A percentile compares a stretch with the other conserved stretches of the same genome.
phyloP scores from a whole-genome alignment of 2,888 invertebrate species.

The Cacoxenus indagator region DNA sequence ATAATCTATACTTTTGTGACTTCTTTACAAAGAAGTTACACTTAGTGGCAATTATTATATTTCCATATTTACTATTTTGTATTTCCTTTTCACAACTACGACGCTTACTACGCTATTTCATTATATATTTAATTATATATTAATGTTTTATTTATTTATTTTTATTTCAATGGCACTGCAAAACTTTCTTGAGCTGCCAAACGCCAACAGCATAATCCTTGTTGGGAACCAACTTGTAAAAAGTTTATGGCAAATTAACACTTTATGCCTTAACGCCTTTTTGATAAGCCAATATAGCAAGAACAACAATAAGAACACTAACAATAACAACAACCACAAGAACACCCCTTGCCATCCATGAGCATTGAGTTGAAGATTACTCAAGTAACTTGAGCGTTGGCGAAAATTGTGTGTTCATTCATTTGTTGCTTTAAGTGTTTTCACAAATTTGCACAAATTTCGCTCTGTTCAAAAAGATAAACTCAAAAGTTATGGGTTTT shows the following conservation, averaged over 20 bases:
- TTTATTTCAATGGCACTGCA: background rate
- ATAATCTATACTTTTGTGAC: too few species aligned
- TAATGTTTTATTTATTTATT: background rate
- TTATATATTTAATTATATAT: constrained; percentile 32
- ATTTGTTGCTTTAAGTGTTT: constrained; percentile 1
- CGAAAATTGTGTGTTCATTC: background rate
- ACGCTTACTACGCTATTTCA: constrained; percentile 34
- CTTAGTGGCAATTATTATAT: too few species aligned
- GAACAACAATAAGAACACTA: constrained; percentile 23
- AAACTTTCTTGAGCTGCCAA: background rate
- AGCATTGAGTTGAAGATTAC: constrained; percentile 10
- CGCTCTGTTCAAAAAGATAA: constrained; percentile 1
- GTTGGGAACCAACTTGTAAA: constrained; percentile 30
- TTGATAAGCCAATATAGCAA: constrained; percentile 20
- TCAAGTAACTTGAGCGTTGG: background rate
- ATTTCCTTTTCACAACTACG: background rate
- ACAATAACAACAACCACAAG: constrained; percentile 19
- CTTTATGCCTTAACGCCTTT: constrained; percentile 35
- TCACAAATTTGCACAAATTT: background rate
- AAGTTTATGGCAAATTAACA: constrained; percentile 41
- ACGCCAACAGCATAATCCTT: background rate
- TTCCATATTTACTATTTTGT: too few species aligned
- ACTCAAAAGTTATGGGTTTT: constrained; percentile 1
- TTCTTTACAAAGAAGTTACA: too few species aligned
- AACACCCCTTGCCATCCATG: constrained; percentile 16